Conservation (phyloP, 1,140 invertebrate species). For the Probaryconus sp. region DNA sequence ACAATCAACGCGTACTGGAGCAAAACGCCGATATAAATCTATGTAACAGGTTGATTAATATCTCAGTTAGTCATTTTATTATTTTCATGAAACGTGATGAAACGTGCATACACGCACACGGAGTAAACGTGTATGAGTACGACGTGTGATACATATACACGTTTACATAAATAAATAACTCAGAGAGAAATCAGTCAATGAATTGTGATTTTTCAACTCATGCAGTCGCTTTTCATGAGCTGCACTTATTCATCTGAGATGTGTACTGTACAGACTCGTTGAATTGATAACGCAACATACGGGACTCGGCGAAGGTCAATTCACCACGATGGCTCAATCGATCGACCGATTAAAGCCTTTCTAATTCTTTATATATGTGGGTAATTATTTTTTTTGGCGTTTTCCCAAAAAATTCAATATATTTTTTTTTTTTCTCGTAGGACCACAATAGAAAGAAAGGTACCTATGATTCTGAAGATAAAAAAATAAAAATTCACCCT, state of each 20-base stretch:
- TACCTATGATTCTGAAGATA: too few relatives aligned
- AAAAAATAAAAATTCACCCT: too few relatives aligned
- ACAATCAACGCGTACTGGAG: too few relatives aligned
- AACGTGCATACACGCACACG: slow-evolving; percentile 18
- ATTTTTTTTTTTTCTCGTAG: too few relatives aligned
- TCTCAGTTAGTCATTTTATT: slow-evolving; percentile 27
- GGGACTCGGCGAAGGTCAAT: slow-evolving; percentile 6
- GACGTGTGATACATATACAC: too few relatives aligned
- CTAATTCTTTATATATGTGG: too few relatives aligned
- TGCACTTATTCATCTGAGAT: slow-evolving; percentile 30
- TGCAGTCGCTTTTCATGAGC: slow-evolving; percentile 20
- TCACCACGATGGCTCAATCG: slow-evolving; percentile 18
- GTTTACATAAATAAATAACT: too few relatives aligned
- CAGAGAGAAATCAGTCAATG: slow-evolving; percentile 25
- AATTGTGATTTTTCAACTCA: slow-evolving; percentile 19
- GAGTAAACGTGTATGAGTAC: too few relatives aligned
- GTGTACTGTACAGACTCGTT: slow-evolving; percentile 2
- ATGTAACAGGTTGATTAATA: slow-evolving; percentile 36
- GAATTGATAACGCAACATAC: slow-evolving; percentile 27
- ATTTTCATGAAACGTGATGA: slow-evolving; percentile 52
- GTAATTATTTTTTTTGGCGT: too few relatives aligned
- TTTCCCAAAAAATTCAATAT: too few relatives aligned
- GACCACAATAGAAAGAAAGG: too few relatives aligned
- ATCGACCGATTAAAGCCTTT: slow-evolving; percentile 33
- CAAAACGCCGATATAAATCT: too few relatives aligned